These are phyloP conservation scores for Stratiomys singularior DNA, from an alignment of 2,888 invertebrate genomes.

Conservation along the genomic window DNA sequence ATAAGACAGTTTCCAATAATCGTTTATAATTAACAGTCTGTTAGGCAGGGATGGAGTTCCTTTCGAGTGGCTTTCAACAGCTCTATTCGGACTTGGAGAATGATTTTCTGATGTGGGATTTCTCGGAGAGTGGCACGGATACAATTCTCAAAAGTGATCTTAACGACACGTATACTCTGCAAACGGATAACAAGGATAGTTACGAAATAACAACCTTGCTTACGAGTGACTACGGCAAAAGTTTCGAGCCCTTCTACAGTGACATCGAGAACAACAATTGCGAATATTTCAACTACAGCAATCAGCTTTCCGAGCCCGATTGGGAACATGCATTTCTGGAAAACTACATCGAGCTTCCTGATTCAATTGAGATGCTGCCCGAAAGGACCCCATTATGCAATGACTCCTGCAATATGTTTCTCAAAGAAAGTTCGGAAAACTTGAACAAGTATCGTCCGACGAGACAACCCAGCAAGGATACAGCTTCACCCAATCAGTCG, in stretches of 20 bases:
- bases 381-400: conserved; percentile 70
- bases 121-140: conserved; percentile 19
- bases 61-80: conserved; percentile 65
- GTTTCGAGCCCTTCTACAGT: conserved; percentile 48
- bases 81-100: conserved; percentile 60
- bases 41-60: conserved; percentile 61
- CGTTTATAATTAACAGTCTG: background rate
- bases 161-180: conserved; percentile 49
- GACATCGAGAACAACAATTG: conserved; percentile 49
- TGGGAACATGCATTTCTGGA: conserved; percentile 63
- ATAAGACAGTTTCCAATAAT: conserved; percentile 43
- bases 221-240: conserved; percentile 47
- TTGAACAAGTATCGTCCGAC: conserved; percentile 56
- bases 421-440: conserved; percentile 66
- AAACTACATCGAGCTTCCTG: conserved; percentile 62
- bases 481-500: background rate
- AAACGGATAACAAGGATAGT: conserved; percentile 47
- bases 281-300: conserved; percentile 1
- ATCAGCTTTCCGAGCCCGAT: conserved; percentile 53
- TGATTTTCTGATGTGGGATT: conserved; percentile 50
- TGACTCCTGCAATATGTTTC: conserved; percentile 68
- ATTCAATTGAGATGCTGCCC: conserved; percentile 63
- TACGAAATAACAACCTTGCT: conserved; percentile 43
- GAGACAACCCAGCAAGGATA: background rate
- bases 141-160: background rate